Conservation (phyloP, 1,140 invertebrate genomes). For the Orchestia grillus region DNA sequence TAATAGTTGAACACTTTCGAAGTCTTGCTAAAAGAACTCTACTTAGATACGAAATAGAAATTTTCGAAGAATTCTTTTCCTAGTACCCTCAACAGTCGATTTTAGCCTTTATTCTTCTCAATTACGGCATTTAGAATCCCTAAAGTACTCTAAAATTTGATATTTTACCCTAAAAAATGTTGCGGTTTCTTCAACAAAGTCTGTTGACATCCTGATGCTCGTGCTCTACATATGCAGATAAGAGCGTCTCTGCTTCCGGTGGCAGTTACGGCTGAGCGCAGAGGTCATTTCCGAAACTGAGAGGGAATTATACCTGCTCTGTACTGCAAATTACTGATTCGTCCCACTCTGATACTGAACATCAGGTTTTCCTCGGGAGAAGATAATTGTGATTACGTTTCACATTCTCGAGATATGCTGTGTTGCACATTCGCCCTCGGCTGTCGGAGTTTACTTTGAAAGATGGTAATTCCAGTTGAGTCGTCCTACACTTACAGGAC, state of each 20-base stretch:
- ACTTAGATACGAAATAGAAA: no score
- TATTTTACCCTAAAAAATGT: not conserved
- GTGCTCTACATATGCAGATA: not conserved
- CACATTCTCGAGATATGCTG: no score
- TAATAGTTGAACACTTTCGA: no score
- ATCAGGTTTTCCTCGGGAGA: not conserved
- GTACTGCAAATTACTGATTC: not conserved
- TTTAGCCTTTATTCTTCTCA: no score
- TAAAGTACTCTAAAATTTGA: not conserved
- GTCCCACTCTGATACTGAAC: not conserved
- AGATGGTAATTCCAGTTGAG: no score
- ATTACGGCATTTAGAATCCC: not conserved
- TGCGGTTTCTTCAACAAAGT: not conserved
- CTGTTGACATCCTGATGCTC: not conserved
- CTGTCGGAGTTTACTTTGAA: no score
- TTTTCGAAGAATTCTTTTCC: no score
- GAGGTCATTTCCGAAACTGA: not conserved
- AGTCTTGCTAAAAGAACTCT: no score
- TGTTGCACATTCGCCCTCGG: no score
- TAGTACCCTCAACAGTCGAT: no score
- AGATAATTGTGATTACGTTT: no score
- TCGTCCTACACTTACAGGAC: no score
- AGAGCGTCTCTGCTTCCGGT: not conserved
- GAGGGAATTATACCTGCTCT: not conserved
- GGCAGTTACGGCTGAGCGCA: not conserved